Evolutionary conservation across 2,888 invertebrate species (phyloP), one percentile per base, ranked within the genome.

Genomic region (Agrochola lota): DNA sequence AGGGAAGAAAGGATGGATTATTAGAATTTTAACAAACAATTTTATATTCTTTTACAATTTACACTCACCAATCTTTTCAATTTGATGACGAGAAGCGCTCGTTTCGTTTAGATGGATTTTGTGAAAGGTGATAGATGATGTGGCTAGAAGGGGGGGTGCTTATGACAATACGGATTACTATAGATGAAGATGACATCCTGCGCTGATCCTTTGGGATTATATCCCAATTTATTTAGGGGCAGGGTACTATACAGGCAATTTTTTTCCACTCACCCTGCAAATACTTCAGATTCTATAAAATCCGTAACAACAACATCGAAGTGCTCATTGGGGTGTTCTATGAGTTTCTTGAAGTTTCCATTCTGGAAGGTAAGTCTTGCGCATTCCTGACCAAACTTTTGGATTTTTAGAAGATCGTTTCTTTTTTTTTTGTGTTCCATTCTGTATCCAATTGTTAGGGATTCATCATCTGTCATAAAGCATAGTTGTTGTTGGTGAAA

Each of bases 261-360:
- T 57, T 52, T 30, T 55, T n/a, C 2, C 1, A 80, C 89, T 90
- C 85, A 93, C 94, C 92, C 92, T 6, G 92, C 79, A 78, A 88
- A 91, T n/a, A 93, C 23, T 72, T 94, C 93, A 26, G 84, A 81
- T 68, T 92, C 93, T 71, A 92, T 72, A 81, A 92, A 91, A 81
- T 94, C 94, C 0, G 84, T 78, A 23, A 94, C 82, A 5, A 93
- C 90, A 4, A 84, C 89, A 74, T 94, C 94, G 68, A 93, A 94
- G 3, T 87, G 72, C 81, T 92, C 88, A 26, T 72, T 90, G 0
- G 88, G 77, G 49, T 94, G 88, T 64, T 87, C 78, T 23, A 94
- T 43, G 0, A 94, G n/a, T 15, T 87, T 83, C 49, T 88, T 88
- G 0, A 92, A 60, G 35, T 88, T 84, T 67, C 87, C 81, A 74